phyloP scores from a whole-genome alignment of 2,797 vertebrate genomes.

The Eupleurogrammus muticus region DNA sequence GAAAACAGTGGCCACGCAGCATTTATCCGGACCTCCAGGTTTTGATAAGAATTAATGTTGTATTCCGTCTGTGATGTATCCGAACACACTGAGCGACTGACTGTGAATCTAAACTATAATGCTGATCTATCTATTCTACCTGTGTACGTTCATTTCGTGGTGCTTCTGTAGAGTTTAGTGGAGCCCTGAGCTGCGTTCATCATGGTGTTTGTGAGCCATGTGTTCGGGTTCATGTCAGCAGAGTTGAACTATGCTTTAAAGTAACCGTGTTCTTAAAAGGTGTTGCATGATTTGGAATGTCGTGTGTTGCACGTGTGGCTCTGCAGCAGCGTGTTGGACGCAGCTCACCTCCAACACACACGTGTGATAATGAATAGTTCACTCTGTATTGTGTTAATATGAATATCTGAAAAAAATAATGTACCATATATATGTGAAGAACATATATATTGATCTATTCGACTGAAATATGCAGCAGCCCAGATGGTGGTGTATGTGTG shows the following conservation, averaged over 20 bases:
- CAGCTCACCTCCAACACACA: constrained; percentile 28
- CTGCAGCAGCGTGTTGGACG: constrained; percentile 35
- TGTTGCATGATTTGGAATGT: constrained; percentile 8
- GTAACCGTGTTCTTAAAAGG: not conserved
- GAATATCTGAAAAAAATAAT: constrained; percentile 40
- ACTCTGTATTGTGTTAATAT: constrained; percentile 34
- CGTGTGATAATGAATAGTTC: constrained; percentile 37
- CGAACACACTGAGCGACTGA: not conserved
- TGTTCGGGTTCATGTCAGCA: constrained; percentile 38
- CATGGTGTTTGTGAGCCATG: not conserved
- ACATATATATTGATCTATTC: constrained; percentile 33
- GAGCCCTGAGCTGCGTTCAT: constrained; percentile 43
- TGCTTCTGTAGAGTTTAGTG: constrained; percentile 32
- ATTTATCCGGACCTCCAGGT: not conserved
- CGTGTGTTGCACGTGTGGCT: constrained; percentile 1
- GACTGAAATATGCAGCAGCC: constrained; percentile 54
- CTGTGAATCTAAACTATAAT: not conserved
- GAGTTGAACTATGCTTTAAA: constrained; percentile 7
- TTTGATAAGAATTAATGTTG: not conserved
- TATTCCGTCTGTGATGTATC: not conserved
- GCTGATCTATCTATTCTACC: constrained; percentile 25
- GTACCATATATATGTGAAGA: constrained; percentile 33
- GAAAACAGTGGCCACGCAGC: not conserved
- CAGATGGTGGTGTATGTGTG: constrained; percentile 25
- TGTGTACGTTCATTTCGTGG: constrained; percentile 38